phyloP scores from a whole-genome alignment of 1,140 invertebrate species.

The Archegozetes longisetosus region DNA sequence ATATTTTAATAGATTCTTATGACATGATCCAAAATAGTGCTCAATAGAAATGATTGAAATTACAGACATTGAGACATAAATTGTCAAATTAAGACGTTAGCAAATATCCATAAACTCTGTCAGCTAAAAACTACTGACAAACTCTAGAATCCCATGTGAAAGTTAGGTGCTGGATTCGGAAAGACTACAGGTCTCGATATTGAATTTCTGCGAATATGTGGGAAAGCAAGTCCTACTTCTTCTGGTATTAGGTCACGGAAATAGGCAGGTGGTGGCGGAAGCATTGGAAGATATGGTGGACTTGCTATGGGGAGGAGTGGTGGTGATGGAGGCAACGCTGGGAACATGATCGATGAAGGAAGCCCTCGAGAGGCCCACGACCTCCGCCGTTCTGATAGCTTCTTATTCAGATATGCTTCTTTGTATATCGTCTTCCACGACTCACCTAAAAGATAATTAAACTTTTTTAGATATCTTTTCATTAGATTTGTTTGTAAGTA shows the following conservation, averaged over 20 bases:
- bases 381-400: not conserved
- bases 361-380: not conserved
- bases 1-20: no score
- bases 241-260: not conserved
- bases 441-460: not conserved
- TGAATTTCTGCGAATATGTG: not conserved
- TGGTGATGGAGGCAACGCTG: not conserved
- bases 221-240: not conserved
- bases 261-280: not conserved
- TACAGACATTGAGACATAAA: no score
- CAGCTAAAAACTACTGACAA: no score
- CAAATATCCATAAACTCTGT: no score
- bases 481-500: no score
- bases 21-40: no score
- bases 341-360: not conserved
- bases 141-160: no score
- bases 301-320: not conserved
- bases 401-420: not conserved
- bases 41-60: no score
- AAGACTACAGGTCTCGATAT: not conserved
- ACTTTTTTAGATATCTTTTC: no score
- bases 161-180: not conserved
- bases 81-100: no score
- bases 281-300: not conserved
- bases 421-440: not conserved